Evolutionary conservation across 2,797 vertebrate species (phyloP).

Genomic region (Malurus splendens): DNA sequence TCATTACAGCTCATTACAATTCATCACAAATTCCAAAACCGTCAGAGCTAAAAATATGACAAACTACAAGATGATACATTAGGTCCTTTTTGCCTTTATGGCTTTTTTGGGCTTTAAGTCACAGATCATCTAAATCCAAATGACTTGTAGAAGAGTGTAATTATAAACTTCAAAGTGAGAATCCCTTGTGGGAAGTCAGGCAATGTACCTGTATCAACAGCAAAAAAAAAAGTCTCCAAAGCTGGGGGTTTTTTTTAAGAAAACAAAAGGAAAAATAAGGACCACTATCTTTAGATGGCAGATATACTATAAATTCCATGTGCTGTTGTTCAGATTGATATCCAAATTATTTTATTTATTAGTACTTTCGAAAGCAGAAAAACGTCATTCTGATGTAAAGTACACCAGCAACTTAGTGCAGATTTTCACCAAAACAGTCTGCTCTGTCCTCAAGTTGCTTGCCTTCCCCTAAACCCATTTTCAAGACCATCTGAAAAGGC

Average conservation of each 20-base stretch:
- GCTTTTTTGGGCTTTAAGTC: not conserved
- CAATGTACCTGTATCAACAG: not conserved
- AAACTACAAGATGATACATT: not conserved
- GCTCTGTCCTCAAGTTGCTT: not conserved
- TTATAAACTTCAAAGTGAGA: not conserved
- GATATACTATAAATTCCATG: not conserved
- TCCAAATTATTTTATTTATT: not conserved
- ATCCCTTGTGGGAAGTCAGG: not conserved
- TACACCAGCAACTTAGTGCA: not conserved
- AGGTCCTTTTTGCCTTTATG: not conserved
- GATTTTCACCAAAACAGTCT: not conserved
- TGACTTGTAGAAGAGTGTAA: not conserved
- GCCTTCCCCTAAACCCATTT: fast-evolving
- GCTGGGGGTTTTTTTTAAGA: fast-evolving
- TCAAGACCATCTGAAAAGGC: not conserved
- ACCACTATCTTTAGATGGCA: not conserved
- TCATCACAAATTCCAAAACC: not conserved
- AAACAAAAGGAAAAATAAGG: not conserved
- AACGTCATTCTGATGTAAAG: not conserved
- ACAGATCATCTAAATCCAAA: not conserved
- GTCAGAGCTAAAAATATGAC: not conserved
- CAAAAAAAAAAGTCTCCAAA: not conserved
- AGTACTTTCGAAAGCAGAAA: not conserved
- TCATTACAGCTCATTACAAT: not conserved
- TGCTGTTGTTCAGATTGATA: not conserved